These are phyloP conservation scores for Trichomalopsis sarcophagae DNA, from an alignment of 1,140 invertebrate species.

Conservation along the genomic window DNA sequence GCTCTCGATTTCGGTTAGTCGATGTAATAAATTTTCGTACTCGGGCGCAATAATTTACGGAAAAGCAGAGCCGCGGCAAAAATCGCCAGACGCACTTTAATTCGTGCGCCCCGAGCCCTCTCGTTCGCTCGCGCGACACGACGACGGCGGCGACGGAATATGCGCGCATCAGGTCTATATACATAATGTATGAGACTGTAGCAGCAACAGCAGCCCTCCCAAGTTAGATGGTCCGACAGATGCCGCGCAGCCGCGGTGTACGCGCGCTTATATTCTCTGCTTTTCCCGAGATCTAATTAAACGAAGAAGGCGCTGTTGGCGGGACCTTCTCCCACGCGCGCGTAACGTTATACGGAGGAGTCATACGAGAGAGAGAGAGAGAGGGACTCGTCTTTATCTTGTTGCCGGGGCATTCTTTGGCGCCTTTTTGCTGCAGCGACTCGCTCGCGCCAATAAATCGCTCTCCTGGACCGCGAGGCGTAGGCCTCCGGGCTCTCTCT, in stretches of 20 bases:
- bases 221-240: constrained; percentile 29
- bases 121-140: neutral
- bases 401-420: neutral
- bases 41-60: too few species aligned
- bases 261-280: too few species aligned
- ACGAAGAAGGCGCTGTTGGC: constrained; percentile 14
- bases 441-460: constrained; percentile 32
- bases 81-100: constrained; percentile 22
- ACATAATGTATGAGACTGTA: constrained; percentile 45
- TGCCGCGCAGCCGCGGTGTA: neutral
- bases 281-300: constrained; percentile 50
- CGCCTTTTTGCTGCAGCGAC: neutral
- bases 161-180: constrained; percentile 25
- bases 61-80: neutral
- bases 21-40: neutral
- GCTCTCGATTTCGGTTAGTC: neutral
- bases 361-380: neutral
- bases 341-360: neutral
- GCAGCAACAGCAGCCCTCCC: constrained; percentile 19
- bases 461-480: constrained; percentile 35
- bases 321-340: constrained; percentile 33
- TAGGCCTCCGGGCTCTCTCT: constrained; percentile 24
- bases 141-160: neutral
- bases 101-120: constrained; percentile 3
- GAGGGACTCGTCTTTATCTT: neutral